Conservation (phyloP, 2,113 vertebrate species). For the Rhea pennata region DNA sequence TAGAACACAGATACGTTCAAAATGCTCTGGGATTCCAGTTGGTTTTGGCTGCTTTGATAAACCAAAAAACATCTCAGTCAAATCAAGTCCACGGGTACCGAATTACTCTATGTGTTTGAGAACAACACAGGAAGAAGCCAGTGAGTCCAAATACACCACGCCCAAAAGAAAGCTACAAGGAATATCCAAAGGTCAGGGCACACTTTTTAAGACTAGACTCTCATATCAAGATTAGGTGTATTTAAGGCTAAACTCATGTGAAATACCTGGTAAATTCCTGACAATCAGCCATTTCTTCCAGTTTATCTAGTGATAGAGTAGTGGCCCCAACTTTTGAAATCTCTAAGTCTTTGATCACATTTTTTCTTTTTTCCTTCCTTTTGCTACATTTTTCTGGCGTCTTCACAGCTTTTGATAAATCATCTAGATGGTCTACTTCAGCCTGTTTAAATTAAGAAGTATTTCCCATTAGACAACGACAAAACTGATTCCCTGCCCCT, state of each 20-base stretch:
- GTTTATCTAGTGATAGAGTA: constrained; percentile 59
- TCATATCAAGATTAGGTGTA: background rate
- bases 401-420: background rate
- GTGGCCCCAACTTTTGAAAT: constrained; percentile 9
- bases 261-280: constrained; percentile 69
- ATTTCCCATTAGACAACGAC: background rate
- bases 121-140: background rate
- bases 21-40: background rate
- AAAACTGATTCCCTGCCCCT: background rate
- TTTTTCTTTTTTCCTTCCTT: constrained; percentile 68
- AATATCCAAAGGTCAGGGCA: background rate
- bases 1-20: background rate
- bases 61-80: background rate
- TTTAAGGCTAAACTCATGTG: background rate
- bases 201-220: background rate
- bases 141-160: background rate
- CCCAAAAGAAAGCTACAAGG: background rate
- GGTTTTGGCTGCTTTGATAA: background rate
- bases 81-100: background rate
- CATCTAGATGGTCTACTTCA: background rate
- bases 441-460: constrained; percentile 22
- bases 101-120: background rate
- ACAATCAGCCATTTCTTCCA: constrained; percentile 45
- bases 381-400: constrained; percentile 53
- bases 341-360: constrained; percentile 39